A percentile compares a stretch with the other conserved stretches of the same genome.
These are phyloP conservation scores for Xanthostigma xanthostigma DNA, from an alignment of 2,888 invertebrate genomes.

Conservation along the genomic window DNA sequence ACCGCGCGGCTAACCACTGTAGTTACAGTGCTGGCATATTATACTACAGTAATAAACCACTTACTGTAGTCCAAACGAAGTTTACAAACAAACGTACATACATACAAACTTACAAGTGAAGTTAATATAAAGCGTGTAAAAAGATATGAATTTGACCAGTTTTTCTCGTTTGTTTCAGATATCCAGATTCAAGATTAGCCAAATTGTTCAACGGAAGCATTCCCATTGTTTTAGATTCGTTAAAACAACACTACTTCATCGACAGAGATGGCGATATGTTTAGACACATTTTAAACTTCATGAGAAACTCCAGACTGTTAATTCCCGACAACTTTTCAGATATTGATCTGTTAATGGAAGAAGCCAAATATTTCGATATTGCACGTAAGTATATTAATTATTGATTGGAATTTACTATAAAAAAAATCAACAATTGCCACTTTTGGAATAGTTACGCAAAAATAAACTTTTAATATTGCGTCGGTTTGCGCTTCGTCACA, in stretches of 20 bases:
- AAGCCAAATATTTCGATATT: conserved; percentile 83
- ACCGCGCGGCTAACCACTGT: no score
- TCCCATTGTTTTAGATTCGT: conserved; percentile 86
- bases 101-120: no score
- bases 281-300: conserved; percentile 90
- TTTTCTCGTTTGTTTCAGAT: conserved; percentile 42
- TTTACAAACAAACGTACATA: no score
- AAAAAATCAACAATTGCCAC: background rate
- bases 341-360: conserved; percentile 74
- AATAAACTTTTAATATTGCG: no score
- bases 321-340: conserved; percentile 79
- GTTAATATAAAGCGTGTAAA: no score
- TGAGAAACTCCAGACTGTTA: conserved; percentile 77
- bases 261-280: conserved; percentile 97
- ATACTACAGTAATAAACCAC: no score
- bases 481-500: no score
- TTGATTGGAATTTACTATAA: background rate
- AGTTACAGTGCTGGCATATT: no score
- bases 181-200: conserved; percentile 80
- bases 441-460: no score
- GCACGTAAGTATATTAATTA: conserved; percentile 48
- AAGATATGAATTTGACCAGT: no score
- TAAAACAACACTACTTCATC: conserved; percentile 98
- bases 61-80: no score
- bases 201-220: conserved; percentile 90